Conservation (phyloP, 2,888 invertebrate species). For the Eristalis arbustorum region DNA sequence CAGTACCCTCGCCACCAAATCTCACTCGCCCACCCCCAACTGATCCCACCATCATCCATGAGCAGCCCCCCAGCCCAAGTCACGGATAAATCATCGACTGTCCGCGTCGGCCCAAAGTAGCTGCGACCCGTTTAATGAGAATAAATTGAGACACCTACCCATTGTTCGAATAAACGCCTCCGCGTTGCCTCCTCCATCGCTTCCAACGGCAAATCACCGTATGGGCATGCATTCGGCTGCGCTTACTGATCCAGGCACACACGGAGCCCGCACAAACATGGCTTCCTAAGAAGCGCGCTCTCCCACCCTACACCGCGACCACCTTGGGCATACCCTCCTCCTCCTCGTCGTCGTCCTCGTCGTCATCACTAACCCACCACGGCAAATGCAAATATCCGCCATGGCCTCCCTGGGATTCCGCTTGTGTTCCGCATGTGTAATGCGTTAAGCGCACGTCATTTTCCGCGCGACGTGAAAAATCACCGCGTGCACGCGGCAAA, state of each 20-base stretch:
- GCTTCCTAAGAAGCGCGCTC: conserved; percentile 69
- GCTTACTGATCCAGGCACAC: conserved; percentile 51
- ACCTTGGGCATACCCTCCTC: background rate
- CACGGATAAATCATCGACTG: conserved; percentile 54
- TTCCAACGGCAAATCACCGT: conserved; percentile 30
- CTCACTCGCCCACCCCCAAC: too few relatives aligned
- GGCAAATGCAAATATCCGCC: conserved; percentile 57
- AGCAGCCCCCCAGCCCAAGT: background rate
- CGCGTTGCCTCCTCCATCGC: background rate
- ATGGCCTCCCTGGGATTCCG: conserved; percentile 29
- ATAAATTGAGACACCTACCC: conserved; percentile 70
- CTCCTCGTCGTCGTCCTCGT: too few relatives aligned
- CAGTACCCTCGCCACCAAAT: too few relatives aligned
- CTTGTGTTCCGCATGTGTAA: conserved; percentile 54
- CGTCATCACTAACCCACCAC: conserved; percentile 25
- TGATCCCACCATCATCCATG: too few relatives aligned
- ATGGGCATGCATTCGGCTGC: conserved; percentile 32
- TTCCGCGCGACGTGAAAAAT: conserved; percentile 49
- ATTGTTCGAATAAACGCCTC: conserved; percentile 67
- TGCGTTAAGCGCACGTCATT: conserved; percentile 63
- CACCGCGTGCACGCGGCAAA: conserved; percentile 45
- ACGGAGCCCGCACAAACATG: conserved; percentile 57
- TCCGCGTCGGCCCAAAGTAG: background rate
- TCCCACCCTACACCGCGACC: background rate
- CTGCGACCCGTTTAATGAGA: conserved; percentile 62